Conservation (phyloP, 2,888 invertebrate genomes). For the Synanthedon tipuliformis region DNA sequence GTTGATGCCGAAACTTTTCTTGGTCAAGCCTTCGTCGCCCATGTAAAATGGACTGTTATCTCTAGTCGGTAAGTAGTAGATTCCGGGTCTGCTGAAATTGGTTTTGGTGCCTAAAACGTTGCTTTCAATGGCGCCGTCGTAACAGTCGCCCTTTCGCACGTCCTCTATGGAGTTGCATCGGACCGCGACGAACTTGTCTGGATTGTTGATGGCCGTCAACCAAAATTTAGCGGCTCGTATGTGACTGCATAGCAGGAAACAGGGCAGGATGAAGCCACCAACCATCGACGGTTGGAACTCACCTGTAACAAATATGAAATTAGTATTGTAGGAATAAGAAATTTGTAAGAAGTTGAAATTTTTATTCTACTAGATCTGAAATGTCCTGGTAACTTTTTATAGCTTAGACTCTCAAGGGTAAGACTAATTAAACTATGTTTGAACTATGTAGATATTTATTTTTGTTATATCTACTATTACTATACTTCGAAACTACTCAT, state of each 20-base stretch:
- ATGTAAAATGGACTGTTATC: constrained; percentile 36
- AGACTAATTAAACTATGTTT: too few species aligned
- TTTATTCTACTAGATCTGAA: too few species aligned
- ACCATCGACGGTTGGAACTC: constrained; percentile 45
- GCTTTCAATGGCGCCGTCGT: constrained; percentile 16
- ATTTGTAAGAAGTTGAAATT: too few species aligned
- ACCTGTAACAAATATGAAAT: constrained; percentile 20
- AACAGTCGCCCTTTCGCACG: constrained; percentile 43
- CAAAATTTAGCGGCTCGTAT: constrained; percentile 44
- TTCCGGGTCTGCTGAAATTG: constrained; percentile 41
- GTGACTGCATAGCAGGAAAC: constrained; percentile 52
- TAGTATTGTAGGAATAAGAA: too few species aligned
- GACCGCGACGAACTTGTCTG: constrained; percentile 39
- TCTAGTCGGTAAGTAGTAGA: constrained; percentile 46
- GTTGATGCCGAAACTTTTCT: constrained; percentile 28
- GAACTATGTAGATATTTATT: too few species aligned
- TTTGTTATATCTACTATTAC: too few species aligned
- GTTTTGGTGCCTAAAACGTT: constrained; percentile 46
- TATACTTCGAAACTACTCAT: too few species aligned
- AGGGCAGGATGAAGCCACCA: constrained; percentile 43
- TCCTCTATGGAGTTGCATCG: constrained; percentile 33
- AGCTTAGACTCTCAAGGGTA: too few species aligned
- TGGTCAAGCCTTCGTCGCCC: constrained; percentile 32
- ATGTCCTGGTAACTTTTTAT: too few species aligned
- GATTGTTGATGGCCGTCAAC: constrained; percentile 28